Base-by-base conservation (phyloP, 1,140 invertebrate species). In the Probaryconus sp. region DNA sequence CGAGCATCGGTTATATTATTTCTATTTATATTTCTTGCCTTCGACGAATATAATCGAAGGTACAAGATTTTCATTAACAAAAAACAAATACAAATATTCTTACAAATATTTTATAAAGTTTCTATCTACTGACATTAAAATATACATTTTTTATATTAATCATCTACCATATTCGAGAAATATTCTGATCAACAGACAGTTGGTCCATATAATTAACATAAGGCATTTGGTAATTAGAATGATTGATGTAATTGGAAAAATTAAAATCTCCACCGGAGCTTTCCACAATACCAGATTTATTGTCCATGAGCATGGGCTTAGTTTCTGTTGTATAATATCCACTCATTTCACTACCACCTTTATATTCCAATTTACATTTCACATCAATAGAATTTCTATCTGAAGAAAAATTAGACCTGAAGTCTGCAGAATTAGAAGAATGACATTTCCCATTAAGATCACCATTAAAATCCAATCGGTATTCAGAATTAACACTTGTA, bases 181-280 rank as follows among this genome's bases (percentile, higher is more conserved):
- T 48, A 58, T 83, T 87, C 30, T 86, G 84, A 9, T 87, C 85
- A 28, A 82, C 76, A 1, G 75, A n/a, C 68, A 9, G 81, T 51
- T 10, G 83, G 81, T 88, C 87, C 72, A 83, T 81, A 30, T 85
- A 87, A 71, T 87, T 87, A 1, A 81, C 79, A 38, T 87, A 87
- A 11, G 80, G 79, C 82, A 86, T 82, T 43, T 84, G 86, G 17
- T 87, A 87, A 76, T 79, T 84, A 0, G 81, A 10, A 6, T 82
- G 60, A 10, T 73, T 79, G 6, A 80, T 17, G 18, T 87, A 88
- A 65, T 81, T 85, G 0, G 79, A 14, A 38, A 78, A 86, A 1
- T 68, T 78, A 28, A 81, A 88, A 7, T 88, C 87, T 7, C 47
- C 60, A 76, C 71, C 7, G 56, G 73, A 30, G 69, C 79, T 76